Evolutionary conservation across 2,113 vertebrate species (phyloP), one percentile per base, ranked within the genome.

Genomic region (Myotis yumanensis): DNA sequence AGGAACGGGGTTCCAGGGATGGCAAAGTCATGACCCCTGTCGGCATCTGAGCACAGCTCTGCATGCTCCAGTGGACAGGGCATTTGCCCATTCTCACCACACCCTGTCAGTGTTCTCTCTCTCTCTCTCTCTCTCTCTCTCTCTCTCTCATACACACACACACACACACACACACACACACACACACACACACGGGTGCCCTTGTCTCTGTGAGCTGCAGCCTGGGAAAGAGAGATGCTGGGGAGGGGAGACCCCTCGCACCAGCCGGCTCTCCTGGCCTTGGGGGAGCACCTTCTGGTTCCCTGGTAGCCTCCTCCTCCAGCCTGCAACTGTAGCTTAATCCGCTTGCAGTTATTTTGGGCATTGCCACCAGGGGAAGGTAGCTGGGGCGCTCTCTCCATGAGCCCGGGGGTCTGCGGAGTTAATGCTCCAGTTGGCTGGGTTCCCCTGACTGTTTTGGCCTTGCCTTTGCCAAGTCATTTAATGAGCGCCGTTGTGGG

Each of bases 391-490:
- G 40, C 8, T 82, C 90, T 92, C 72, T 96, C 96, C 69, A 2
- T n/a, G 71, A 46, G 69, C 91, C 48, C 0, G 1, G 81, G 94
- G 0, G 5, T 84, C 86, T 37, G 54, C 35, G 51, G 2, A 0
- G 77, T 86, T 96, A 62, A 83, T 93, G 91, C 97, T 96, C 75
- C 87, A 79, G 89, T 90, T 95, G 16, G 80, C 97, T 86, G 87
- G 59, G 91, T 82, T 90, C 80, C 57, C 30, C 52, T 52, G 84
- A 54, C 68, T 85, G 32, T 89, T 96, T 59, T 77, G 82, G 73
- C 83, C 96, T 96, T 0, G 0, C 28, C 81, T 96, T 85, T 72
- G 93, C 77, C 91, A 91, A 87, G 64, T 85, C 91, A 76, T 69
- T 94, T 95, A 94, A 93, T 88, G 94, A 96, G 66, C 54, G 30